Percentiles rank a stretch among this genome's conserved stretches.
Evolutionary conservation across 2,888 invertebrate species (phyloP).

Genomic region (Epinotia brunnichana): DNA sequence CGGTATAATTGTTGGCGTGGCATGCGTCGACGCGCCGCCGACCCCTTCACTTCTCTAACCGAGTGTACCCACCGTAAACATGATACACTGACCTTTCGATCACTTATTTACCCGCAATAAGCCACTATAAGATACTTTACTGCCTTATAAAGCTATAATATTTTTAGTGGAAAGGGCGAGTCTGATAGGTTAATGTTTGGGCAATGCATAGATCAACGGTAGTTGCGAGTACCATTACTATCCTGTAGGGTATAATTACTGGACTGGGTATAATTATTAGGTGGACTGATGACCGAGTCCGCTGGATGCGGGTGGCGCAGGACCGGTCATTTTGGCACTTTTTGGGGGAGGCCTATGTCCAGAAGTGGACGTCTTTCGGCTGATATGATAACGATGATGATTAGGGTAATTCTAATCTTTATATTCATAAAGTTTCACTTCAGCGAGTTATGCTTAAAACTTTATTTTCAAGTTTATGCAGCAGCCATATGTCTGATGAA

Average conservation of each 20-base stretch:
- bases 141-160: background rate
- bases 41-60: constrained; percentile 66
- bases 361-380: too few relatives aligned
- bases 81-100: constrained; percentile 42
- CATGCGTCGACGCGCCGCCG: constrained; percentile 58
- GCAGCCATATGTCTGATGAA: background rate
- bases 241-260: background rate
- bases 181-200: background rate
- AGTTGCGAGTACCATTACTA: too few relatives aligned
- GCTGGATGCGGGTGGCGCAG: too few relatives aligned
- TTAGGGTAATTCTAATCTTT: too few relatives aligned
- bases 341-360: too few relatives aligned
- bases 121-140: background rate
- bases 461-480: background rate
- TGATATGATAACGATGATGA: too few relatives aligned
- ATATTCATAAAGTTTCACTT: background rate
- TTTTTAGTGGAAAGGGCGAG: background rate
- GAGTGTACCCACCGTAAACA: constrained; percentile 35
- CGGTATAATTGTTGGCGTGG: constrained; percentile 76
- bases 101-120: constrained; percentile 21
- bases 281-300: too few relatives aligned
- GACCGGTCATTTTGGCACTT: too few relatives aligned
- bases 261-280: too few relatives aligned
- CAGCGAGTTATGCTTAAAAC: background rate
- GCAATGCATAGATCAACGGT: background rate